A percentile compares a stretch with the other conserved stretches of the same genome.
Evolutionary conservation across 2,113 vertebrate genomes (phyloP).

Genomic region (Oncorhynchus keta): DNA sequence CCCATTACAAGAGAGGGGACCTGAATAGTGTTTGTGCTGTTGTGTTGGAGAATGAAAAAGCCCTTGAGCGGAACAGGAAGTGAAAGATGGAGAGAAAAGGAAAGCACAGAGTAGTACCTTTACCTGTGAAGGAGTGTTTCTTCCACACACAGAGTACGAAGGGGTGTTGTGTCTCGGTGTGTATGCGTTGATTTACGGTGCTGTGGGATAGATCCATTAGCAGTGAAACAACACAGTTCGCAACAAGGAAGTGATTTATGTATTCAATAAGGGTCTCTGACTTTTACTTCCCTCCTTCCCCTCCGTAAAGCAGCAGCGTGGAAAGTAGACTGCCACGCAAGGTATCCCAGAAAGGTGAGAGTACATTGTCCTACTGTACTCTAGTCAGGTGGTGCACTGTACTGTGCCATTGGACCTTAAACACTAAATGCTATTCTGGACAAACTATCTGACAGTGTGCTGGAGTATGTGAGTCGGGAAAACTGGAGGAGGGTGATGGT

Average conservation of each 20-base stretch:
- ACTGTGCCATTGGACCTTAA: too few species aligned
- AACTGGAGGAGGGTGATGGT: not conserved
- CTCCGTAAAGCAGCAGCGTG: constrained; percentile 10
- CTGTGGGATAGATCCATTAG: constrained; percentile 60
- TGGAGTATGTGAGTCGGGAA: not conserved
- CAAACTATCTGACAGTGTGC: too few species aligned
- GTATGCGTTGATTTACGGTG: constrained; percentile 55
- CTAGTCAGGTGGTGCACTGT: too few species aligned
- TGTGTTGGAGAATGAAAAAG: constrained; percentile 17
- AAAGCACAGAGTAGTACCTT: constrained; percentile 34
- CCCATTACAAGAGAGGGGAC: not conserved
- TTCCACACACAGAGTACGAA: constrained; percentile 13
- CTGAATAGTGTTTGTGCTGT: constrained; percentile 41
- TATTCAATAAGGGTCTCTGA: constrained; percentile 60
- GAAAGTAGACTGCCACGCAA: constrained; percentile 32
- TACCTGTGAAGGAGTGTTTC: constrained; percentile 24
- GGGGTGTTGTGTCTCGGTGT: constrained; percentile 23
- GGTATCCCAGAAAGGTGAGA: constrained; percentile 24
- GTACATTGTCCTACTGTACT: not conserved
- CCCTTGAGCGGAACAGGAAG: not conserved
- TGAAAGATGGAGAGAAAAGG: constrained; percentile 29
- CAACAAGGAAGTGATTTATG: constrained; percentile 66
- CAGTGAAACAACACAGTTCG: constrained; percentile 60
- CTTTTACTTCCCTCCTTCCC: constrained; percentile 52
- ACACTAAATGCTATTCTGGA: too few species aligned